Conservation (phyloP, 35 echinoderm and acorn worm genomes). For the Apostichopus parvimensis region DNA sequence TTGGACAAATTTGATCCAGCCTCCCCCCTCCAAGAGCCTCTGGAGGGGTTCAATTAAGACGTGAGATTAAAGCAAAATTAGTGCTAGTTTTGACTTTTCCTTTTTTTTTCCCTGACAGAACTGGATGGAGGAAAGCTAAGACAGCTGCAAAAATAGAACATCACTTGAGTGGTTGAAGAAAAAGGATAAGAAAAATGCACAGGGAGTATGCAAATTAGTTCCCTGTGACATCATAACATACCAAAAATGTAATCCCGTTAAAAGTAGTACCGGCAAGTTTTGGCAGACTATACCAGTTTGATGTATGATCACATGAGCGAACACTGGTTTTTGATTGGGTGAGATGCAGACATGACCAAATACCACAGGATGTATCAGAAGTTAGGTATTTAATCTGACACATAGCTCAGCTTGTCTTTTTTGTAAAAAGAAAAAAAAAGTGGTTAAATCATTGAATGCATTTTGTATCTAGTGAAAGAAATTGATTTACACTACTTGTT, state of each 20-base stretch:
- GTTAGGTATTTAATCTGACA: not conserved
- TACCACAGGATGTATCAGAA: not conserved
- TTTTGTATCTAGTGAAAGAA: too few relatives aligned
- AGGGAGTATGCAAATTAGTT: constrained; percentile 23
- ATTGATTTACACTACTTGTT: too few relatives aligned
- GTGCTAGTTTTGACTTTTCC: not conserved
- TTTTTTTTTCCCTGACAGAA: constrained; percentile 37
- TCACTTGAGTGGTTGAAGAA: constrained; percentile 6
- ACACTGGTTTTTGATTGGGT: not conserved
- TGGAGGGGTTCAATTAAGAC: constrained; percentile 40
- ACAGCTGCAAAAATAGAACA: constrained; percentile 37
- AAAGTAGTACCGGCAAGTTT: constrained; percentile 30
- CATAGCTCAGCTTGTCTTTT: too few relatives aligned
- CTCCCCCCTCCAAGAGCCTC: constrained; percentile 11
- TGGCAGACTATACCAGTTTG: not conserved
- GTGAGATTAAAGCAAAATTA: constrained; percentile 49
- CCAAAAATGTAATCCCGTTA: not conserved
- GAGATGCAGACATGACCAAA: not conserved
- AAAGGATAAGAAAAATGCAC: not conserved
- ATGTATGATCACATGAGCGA: not conserved
- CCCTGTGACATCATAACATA: constrained; percentile 28
- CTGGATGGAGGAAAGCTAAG: not conserved
- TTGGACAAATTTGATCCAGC: constrained; percentile 35
- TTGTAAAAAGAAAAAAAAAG: too few relatives aligned
- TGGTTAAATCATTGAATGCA: too few relatives aligned